A percentile compares a stretch with the other conserved stretches of the same genome.
Evolutionary conservation across 2,797 vertebrate species (phyloP).

Genomic region (Rhinella marina): DNA sequence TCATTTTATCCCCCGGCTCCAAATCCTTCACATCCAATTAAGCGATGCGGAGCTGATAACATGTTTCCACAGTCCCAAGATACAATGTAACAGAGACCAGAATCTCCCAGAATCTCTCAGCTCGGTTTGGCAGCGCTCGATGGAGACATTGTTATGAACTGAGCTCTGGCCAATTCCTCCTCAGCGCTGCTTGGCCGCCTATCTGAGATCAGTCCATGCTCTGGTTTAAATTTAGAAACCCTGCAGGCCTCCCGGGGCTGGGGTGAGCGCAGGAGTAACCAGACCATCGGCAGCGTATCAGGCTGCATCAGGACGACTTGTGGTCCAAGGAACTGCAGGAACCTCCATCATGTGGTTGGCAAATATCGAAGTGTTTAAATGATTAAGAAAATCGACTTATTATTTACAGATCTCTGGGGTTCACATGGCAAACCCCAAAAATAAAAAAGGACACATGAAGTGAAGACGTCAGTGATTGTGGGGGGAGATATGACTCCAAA

Average conservation of each 20-base stretch:
- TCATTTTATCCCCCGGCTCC: background rate
- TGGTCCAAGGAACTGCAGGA: background rate
- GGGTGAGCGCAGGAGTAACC: background rate
- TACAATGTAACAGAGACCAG: background rate
- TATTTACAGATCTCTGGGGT: background rate
- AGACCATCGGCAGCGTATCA: background rate
- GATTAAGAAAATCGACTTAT: slow-evolving; percentile 9
- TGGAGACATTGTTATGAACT: background rate
- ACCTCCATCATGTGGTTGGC: background rate
- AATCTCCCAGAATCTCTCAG: background rate
- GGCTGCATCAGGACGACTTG: background rate
- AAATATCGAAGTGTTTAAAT: background rate
- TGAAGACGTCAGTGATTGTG: background rate
- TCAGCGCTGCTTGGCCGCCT: slow-evolving; percentile 25
- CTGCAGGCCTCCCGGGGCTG: background rate
- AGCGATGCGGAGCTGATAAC: background rate
- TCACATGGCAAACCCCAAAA: background rate
- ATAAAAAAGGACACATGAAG: background rate
- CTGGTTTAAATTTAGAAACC: slow-evolving; percentile 38
- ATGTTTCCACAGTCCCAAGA: slow-evolving; percentile 15
- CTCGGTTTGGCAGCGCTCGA: slow-evolving; percentile 28
- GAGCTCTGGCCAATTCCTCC: slow-evolving; percentile 13
- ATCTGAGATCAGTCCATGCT: background rate
- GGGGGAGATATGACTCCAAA: background rate
- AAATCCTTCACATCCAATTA: slow-evolving; percentile 20